phyloP scores from a whole-genome alignment of 2,113 vertebrate genomes.

The Bufo gargarizans region DNA sequence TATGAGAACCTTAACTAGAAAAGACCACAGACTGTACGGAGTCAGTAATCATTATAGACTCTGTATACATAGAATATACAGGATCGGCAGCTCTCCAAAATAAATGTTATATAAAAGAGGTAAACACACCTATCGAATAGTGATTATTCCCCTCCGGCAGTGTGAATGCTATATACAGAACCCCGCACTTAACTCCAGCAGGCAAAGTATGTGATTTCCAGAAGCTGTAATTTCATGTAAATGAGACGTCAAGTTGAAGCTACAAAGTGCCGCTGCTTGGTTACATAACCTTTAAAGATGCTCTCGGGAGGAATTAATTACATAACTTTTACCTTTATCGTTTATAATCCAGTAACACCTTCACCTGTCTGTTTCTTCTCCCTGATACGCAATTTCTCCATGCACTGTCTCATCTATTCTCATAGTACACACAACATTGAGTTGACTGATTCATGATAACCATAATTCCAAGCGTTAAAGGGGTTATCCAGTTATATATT shows the following conservation, averaged over 20 bases:
- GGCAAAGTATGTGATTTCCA: background rate
- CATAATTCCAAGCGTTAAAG: background rate
- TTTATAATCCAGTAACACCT: background rate
- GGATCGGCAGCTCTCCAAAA: background rate
- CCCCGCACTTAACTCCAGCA: background rate
- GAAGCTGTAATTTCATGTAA: conserved; percentile 52
- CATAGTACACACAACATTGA: background rate
- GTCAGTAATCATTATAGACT: background rate
- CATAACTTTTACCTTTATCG: background rate
- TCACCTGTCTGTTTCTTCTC: background rate
- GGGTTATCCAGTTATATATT: too few species aligned
- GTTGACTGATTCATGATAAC: background rate
- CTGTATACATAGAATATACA: background rate
- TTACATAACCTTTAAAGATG: conserved; percentile 24
- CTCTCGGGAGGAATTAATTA: conserved; percentile 11
- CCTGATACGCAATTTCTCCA: background rate
- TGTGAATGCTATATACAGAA: conserved; percentile 17
- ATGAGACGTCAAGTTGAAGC: conserved; percentile 22
- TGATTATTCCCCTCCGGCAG: background rate
- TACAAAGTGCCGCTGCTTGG: conserved; percentile 21
- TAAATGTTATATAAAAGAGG: background rate
- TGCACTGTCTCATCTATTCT: background rate
- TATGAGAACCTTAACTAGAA: too few species aligned
- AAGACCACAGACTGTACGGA: too few species aligned
- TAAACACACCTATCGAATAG: background rate